Base-by-base conservation (phyloP, 2,888 invertebrate genomes). In the Sarcophaga caerulescens region DNA sequence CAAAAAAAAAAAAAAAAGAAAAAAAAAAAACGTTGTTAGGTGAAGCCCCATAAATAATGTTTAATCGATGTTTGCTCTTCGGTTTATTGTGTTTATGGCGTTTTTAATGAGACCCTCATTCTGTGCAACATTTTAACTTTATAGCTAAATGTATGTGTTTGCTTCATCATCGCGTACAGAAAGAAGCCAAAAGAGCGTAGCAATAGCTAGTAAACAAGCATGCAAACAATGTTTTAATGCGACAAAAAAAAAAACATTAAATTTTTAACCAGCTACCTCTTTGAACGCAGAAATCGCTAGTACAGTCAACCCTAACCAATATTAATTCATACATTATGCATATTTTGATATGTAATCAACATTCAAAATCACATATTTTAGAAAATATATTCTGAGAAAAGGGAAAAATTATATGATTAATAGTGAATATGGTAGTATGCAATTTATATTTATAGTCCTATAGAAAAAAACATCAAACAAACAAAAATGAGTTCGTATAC, bases 41-140 rank as follows among this genome's bases (percentile, higher is more conserved):
- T 89, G 92, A 93, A 92, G 92, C 92, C 92, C 91, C 92, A 92
- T 92, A 92, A 92, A 92, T 92, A 92, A 92, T 92, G 92, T 93
- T 92, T 92, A 92, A 92, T 92, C 92, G 92, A 92, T 92, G 92
- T 92, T 92, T 92, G 93, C 93, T 92, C 91, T 92, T 92, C 92
- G 92, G 92, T 92, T 92, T 93, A 93, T 92, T 92, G 91, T 92
- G 91, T 92, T 92, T 92, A 92, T 92, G 92, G 93, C 91, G 91
- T 91, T 92, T 93, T 93, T 92, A 93, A 93, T 93, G 93, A 93
- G 92, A 91, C 89, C 89, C 90, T 90, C 89, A 89, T 89, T 90
- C 87, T 88, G 85, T 89, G 91, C 91, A 92, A 92, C 92, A 92
- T 92, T 91, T 92, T 90, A 92, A 90, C 90, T 92, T 92, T 90